Percentiles rank a stretch among this genome's conserved stretches.
These are phyloP conservation scores for Diabrotica balteata DNA, from an alignment of 2,888 invertebrate species.

Conservation along the genomic window DNA sequence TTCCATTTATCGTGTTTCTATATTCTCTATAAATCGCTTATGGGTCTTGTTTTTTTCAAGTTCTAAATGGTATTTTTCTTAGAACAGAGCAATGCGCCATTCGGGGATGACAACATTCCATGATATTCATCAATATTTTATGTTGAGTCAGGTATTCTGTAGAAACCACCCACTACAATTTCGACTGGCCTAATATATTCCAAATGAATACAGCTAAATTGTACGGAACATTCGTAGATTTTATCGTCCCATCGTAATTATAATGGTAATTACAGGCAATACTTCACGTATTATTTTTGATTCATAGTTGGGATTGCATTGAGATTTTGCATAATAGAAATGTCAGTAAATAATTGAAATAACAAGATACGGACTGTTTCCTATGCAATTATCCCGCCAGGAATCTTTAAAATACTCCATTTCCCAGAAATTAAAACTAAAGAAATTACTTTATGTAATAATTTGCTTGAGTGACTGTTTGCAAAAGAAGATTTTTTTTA, in stretches of 20 bases:
- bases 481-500: too few species aligned
- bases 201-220: slow-evolving; percentile 35
- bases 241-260: slow-evolving; percentile 35
- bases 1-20: too few species aligned
- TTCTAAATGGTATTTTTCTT: too few species aligned
- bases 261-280: slow-evolving; percentile 35
- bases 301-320: slow-evolving; percentile 20
- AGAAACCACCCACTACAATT: too few species aligned
- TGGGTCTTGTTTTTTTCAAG: too few species aligned
- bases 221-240: slow-evolving; percentile 36
- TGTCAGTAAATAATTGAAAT: slow-evolving; percentile 22
- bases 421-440: not conserved
- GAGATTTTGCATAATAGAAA: slow-evolving; percentile 26
- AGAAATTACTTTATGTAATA: not conserved
- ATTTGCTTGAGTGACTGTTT: too few species aligned
- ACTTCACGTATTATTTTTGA: slow-evolving; percentile 27
- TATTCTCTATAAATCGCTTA: too few species aligned
- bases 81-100: too few species aligned
- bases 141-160: too few species aligned
- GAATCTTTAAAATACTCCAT: not conserved
- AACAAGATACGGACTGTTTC: slow-evolving; percentile 17
- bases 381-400: not conserved
- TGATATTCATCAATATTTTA: too few species aligned
- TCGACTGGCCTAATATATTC: slow-evolving; percentile 19
- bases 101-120: too few species aligned